Base-by-base conservation (phyloP, 1,140 invertebrate genomes). In the Lepidostoma basale region DNA sequence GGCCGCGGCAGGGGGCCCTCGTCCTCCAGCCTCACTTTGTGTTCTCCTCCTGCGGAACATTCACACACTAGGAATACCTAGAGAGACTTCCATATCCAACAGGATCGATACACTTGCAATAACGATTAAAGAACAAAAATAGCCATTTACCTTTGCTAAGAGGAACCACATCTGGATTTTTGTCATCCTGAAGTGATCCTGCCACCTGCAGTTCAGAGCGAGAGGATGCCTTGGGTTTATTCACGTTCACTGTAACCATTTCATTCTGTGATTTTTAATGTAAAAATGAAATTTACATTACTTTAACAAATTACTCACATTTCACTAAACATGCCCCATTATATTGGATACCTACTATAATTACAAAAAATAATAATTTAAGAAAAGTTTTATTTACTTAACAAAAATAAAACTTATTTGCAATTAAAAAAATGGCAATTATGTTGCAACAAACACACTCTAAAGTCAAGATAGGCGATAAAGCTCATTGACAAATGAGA, bases 91-190 rank as follows among this genome's bases (percentile, higher is more conserved):
- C 33, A 36, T 12, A 36, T 36, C 10, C 33, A 36, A 36, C 14
- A 12, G 10, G 9, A 36, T n/a, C 9, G 1, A 45, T 9, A 16
- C 42, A 45, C 42, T 18, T 16, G 9, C 8, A 3, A 47, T 47
- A 14, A 14, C 44, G 18, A 10, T n/a, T n/a, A n/a, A n/a, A 2
- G 9, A 23, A 47, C 22, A 14, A 16, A n/a, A 12, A n/a, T 3
- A 56, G 6, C 56, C 1, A n/a, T n/a, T n/a, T 84, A 94, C 92
- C 91, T 90, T 93, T 93, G 79, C 91, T 93, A 75, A 90, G 88
- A 4, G 92, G 92, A 64, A 94, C 90, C 49, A 94, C 88, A 78
- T 95, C 92, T 1, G 92, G 92, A 82, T 94, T 94, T 72, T 91
- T 88, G 74, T 94, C 92, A 74, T 94, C 92, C 75, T 88, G 63